Evolutionary conservation across 2,113 vertebrate species (phyloP), one percentile per base, ranked within the genome.

Genomic region (Pycnonotus jocosus): DNA sequence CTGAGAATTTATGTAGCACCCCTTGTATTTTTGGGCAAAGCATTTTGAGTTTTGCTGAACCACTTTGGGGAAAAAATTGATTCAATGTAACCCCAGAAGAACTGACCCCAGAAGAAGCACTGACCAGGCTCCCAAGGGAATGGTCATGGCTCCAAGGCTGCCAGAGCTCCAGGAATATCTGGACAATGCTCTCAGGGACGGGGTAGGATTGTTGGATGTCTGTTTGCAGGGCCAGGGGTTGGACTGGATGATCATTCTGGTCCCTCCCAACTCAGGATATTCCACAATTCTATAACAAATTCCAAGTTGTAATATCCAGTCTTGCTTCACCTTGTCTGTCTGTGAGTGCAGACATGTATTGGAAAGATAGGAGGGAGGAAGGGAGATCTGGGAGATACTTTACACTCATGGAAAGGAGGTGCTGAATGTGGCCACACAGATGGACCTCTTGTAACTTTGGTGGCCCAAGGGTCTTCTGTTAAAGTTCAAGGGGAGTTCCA

Each of bases 361-460:
- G 48, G 37, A 69, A 65, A 40, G 24, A 15, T 25, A 35, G 27
- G 22, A 68, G 53, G 31, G 53, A 90, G 48, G 40, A 18, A 15
- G 35, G 31, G 53, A 92, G 58, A 27, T 25, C 33, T 72, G 25
- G 69, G 47, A 85, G 62, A 7, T 77, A 16, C 45, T 72, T 50
- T 35, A 5, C 14, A 5, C n/a, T 65, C 3, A 0, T 12, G 53
- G 35, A 37, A 56, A 65, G 42, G 61, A 53, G 28, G 12, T 31
- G 38, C 45, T 48, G 72, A 77, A 23, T 12, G 47, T 37, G 51
- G 40, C 17, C 16, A 16, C 0, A 5, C 0, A 0, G 40, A 54
- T 5, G 24, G 51, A 31, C 22, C 11, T 60, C 79, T 33, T 78
- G 25, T 42, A 64, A 77, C 35, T 72, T 38, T 25, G 31, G 4